Base-by-base conservation (phyloP, 2,888 invertebrate genomes). In the Sesia bembeciformis region DNA sequence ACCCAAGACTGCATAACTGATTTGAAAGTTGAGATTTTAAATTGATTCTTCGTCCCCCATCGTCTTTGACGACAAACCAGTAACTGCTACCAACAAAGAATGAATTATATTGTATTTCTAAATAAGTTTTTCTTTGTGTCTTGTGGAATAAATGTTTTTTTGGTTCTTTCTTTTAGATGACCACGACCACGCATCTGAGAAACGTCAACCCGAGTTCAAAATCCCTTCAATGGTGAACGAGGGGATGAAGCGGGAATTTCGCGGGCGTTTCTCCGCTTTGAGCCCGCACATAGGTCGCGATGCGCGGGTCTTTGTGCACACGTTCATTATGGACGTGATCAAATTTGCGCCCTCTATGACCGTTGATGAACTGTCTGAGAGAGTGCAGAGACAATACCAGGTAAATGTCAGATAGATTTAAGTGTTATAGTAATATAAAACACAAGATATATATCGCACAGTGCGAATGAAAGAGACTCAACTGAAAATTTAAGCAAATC, bases 331-430 rank as follows among this genome's bases (percentile, higher is more conserved):
- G 60, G 93, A 93, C 67, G 91, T 94, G 50, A 80, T 92, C 42
- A 91, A 91, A 63, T 91, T 90, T 63, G 87, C 92, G 49, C 91
- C 91, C 58, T 78, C 87, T 0, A 91, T 92, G 76, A 85, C 91
- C 5, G 93, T 96, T 3, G 97, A 97, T 56, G 97, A 98, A 61
- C 82, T 98, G 41, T 96, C 98, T 0, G 97, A 98, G 72, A 87
- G 94, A 51, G 95, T 97, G 40, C 98, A 98, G 83, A 95, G 96
- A 69, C 96, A 96, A 73, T 99, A 98, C 80, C 94, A 94, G 81
- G 91, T 91, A 40, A 55, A 4, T 42, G 7, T 41, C 8, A n/a
- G 8, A 46, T n/a, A 8, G 7, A 46, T 6, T 46, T 3, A 46
- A 3, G 8, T 1, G 41, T 41, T 5, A 41, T 41, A 6, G 41